Evolutionary conservation across 2,888 invertebrate species (phyloP).

Genomic region (Eristalis pertinax): DNA sequence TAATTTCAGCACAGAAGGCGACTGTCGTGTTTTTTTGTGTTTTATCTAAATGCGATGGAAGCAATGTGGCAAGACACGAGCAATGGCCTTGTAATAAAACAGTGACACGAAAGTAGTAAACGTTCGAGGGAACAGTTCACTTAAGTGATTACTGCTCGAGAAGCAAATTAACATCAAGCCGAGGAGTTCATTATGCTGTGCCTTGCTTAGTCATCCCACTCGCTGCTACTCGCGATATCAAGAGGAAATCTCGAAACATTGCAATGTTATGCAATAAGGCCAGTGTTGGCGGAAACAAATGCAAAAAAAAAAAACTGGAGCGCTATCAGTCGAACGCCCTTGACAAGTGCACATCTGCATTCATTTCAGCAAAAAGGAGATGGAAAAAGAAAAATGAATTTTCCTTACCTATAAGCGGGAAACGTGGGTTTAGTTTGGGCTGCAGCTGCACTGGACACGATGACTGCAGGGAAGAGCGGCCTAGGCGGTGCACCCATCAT

Average conservation of each 20-base stretch:
- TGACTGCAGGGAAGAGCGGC: slow-evolving; percentile 92
- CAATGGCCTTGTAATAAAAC: background rate
- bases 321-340: background rate
- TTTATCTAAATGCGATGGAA: too few species aligned
- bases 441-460: slow-evolving; percentile 86
- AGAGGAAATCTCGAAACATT: background rate
- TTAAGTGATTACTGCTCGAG: background rate
- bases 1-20: too few species aligned
- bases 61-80: too few species aligned
- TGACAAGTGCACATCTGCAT: background rate
- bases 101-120: background rate
- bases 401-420: slow-evolving; percentile 87
- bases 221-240: background rate
- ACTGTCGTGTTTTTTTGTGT: too few species aligned
- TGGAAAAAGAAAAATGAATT: background rate
- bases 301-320: too few species aligned
- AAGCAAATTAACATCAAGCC: background rate
- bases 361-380: background rate
- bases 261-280: background rate
- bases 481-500: slow-evolving; percentile 85
- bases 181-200: background rate
- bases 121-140: background rate
- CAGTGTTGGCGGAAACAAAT: background rate
- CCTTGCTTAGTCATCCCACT: background rate
- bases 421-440: slow-evolving; percentile 87